phyloP scores from a whole-genome alignment of 2,797 vertebrate genomes.

The Microhierax caerulescens region DNA sequence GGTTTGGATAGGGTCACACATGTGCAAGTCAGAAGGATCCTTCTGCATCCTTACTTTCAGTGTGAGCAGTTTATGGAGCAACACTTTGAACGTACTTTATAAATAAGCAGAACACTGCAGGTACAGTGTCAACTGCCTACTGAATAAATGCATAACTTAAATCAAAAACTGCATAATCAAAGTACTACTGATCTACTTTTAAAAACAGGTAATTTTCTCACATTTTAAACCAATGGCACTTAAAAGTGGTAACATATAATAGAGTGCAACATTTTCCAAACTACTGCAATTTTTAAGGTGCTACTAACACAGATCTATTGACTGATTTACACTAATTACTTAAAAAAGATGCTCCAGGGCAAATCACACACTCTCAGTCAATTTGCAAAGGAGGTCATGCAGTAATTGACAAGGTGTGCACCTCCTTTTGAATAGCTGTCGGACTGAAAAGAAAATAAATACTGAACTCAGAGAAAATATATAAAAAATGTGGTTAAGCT shows the following conservation, averaged over 20 bases:
- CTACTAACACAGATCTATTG: conserved; percentile 25
- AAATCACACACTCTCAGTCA: conserved; percentile 22
- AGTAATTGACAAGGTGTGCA: neutral
- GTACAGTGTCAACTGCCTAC: neutral
- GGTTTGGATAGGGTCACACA: neutral
- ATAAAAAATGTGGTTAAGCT: neutral
- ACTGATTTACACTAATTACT: conserved; percentile 52
- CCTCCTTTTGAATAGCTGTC: neutral
- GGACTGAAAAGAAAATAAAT: neutral
- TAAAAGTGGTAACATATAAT: neutral
- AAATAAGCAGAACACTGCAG: neutral
- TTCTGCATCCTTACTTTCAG: neutral
- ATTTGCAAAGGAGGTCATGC: conserved; percentile 32
- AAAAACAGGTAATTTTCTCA: neutral
- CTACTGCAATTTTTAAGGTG: conserved; percentile 1
- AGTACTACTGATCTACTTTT: neutral
- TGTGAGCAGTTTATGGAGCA: neutral
- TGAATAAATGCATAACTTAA: neutral
- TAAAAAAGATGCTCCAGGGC: conserved; percentile 43
- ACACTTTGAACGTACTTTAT: neutral
- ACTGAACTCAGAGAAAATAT: neutral
- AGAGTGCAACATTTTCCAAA: neutral
- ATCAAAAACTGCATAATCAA: conserved; percentile 6
- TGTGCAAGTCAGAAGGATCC: neutral
- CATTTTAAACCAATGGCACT: conserved; percentile 17